Evolutionary conservation across 2,888 invertebrate species (phyloP).

Genomic region (Lucinisca nassula): DNA sequence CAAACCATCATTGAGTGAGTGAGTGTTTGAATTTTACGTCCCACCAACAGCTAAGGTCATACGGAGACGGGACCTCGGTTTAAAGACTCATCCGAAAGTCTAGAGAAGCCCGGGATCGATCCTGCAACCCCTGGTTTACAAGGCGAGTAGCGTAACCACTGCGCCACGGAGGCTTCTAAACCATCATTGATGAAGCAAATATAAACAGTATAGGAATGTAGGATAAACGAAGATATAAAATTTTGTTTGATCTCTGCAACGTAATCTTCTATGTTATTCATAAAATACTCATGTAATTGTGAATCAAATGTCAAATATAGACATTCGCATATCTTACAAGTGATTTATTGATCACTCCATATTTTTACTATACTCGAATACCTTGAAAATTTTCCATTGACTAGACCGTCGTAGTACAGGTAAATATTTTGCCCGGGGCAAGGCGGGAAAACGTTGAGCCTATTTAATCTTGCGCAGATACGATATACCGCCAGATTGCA

Average conservation of each 20-base stretch:
- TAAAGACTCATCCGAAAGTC: too few species aligned
- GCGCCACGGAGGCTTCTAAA: too few species aligned
- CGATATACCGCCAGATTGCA: background rate
- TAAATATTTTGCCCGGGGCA: background rate
- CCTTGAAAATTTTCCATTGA: slow-evolving; percentile 6
- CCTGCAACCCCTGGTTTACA: too few species aligned
- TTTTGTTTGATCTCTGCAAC: background rate
- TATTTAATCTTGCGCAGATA: background rate
- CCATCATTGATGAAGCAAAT: too few species aligned
- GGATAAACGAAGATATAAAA: background rate
- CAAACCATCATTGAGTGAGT: too few species aligned
- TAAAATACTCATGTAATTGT: background rate
- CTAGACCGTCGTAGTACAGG: background rate
- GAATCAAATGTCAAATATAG: background rate
- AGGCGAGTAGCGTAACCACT: too few species aligned
- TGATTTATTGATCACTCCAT: background rate
- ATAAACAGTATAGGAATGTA: background rate
- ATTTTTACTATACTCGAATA: background rate
- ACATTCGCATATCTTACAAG: background rate
- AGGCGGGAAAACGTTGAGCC: background rate
- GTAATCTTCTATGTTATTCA: background rate
- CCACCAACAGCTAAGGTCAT: too few species aligned
- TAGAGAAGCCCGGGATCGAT: too few species aligned
- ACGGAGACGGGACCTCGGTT: too few species aligned
- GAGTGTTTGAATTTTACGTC: too few species aligned